Base-by-base conservation (phyloP, 2,888 invertebrate species). In the Macaria notata region DNA sequence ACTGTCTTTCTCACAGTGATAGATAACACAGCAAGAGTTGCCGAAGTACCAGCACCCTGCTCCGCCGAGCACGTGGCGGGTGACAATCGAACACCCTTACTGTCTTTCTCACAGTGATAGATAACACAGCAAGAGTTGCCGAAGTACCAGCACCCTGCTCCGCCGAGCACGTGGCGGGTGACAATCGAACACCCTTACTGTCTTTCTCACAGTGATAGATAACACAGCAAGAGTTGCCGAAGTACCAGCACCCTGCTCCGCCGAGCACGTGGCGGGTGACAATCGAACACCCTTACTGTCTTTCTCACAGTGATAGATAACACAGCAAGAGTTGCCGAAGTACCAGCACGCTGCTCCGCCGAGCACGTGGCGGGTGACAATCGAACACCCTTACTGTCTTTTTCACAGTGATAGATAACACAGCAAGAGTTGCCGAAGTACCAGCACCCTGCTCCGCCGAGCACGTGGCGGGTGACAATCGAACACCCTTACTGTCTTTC, bases 401-500 rank as follows among this genome's bases (percentile, higher is more conserved):
- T 19, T 19, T 19, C 19, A 19, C 2, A 19, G 19, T 19, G 19
- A 19, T 19, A 19, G 19, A 19, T 19, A 19, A 19, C 2, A 19
- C 19, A 19, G 19, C 19, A 19, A 44, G 29, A 54, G 57, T 59
- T 59, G 61, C 62, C 65, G 72, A 73, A 72, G 65, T 69, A 73
- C 67, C 19, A 68, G 64, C 59, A 57, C 61, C 64, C 61, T 68
- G 69, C 71, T 74, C 68, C 64, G 55, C 65, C 68, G 64, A 72
- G 71, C 74, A 61, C 63, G 55, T 68, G 64, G 64, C 65, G 64
- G 69, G 75, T 75, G 77, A 81, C 79, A 82, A 79, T 81, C 78
- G 77, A n/a, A n/a, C n/a, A 19, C 19, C 19, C 19, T 19, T 19
- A 19, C 19, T 19, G 19, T 19, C 19, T 2, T 19, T 19, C 2